These are phyloP conservation scores for Galemys pyrenaicus DNA, from an alignment of 2,113 vertebrate genomes.

Conservation along the genomic window DNA sequence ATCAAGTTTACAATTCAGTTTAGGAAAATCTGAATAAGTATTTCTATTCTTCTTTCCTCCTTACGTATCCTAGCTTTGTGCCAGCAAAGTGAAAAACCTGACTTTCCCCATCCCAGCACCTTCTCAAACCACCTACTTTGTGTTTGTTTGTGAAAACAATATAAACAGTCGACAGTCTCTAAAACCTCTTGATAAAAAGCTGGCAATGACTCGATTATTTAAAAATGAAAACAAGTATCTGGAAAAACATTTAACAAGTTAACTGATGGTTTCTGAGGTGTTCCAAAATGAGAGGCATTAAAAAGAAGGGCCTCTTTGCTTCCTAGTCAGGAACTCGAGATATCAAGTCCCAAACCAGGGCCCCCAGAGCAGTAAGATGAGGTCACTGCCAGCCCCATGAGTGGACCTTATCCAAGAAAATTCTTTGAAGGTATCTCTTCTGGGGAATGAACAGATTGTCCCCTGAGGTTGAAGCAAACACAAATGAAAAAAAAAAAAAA, in stretches of 20 bases:
- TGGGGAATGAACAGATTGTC: conserved; percentile 64
- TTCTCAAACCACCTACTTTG: conserved; percentile 53
- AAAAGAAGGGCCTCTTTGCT: conserved; percentile 64
- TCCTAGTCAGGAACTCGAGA: conserved; percentile 24
- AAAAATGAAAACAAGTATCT: conserved; percentile 60
- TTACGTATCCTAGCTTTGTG: conserved; percentile 52
- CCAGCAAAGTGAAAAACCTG: conserved; percentile 55
- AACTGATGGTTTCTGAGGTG: conserved; percentile 61
- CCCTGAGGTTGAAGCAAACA: conserved; percentile 60
- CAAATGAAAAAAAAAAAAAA: conserved; percentile 4
- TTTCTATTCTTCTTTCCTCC: conserved; percentile 58
- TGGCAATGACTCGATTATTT: conserved; percentile 58
- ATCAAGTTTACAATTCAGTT: conserved; percentile 24
- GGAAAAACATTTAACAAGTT: conserved; percentile 67
- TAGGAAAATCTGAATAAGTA: conserved; percentile 59
- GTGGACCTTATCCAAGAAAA: conserved; percentile 35
- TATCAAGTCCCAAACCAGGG: conserved; percentile 53
- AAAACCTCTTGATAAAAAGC: conserved; percentile 65
- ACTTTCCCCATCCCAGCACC: background rate
- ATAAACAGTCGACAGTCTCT: conserved; percentile 61
- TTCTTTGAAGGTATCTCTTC: conserved; percentile 66
- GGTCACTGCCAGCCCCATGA: conserved; percentile 44
- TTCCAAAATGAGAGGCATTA: conserved; percentile 63
- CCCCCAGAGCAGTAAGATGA: conserved; percentile 62
- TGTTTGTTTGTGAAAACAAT: conserved; percentile 66